Percentiles rank a stretch among this genome's conserved stretches.
Evolutionary conservation across 1,140 invertebrate species (phyloP).

Genomic region (Pinna nobilis): DNA sequence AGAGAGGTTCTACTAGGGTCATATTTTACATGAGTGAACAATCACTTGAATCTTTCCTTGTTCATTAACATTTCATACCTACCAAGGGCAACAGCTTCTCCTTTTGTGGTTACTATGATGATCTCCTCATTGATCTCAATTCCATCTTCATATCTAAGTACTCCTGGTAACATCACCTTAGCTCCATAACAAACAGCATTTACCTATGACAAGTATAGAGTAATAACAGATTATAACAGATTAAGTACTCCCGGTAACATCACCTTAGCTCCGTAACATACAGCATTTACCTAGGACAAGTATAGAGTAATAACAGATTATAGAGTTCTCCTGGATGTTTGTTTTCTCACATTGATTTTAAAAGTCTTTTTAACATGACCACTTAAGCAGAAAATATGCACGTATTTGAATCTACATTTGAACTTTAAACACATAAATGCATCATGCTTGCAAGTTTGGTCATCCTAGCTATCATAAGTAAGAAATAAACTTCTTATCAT

Average conservation of each 20-base stretch:
- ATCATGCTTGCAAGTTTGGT: no score
- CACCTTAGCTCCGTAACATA: conserved; percentile 98
- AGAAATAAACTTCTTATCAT: no score
- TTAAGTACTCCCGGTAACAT: conserved; percentile 95
- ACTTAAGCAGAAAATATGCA: no score
- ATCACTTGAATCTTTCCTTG: not conserved
- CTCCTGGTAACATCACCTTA: conserved; percentile 94
- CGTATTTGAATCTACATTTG: no score
- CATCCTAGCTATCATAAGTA: no score
- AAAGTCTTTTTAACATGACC: no score
- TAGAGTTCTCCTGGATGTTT: no score
- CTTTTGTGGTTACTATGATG: conserved; percentile 98
- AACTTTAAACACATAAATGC: no score
- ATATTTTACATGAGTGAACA: no score
- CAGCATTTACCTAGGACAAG: conserved; percentile 89
- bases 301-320: no score
- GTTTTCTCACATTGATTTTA: no score
- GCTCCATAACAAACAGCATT: conserved; percentile 99
- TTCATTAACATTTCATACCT: not conserved
- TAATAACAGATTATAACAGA: not conserved
- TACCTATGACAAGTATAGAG: conserved; percentile 81
- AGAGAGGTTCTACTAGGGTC: no score
- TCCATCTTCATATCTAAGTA: conserved; percentile 96
- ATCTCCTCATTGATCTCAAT: conserved; percentile 99
- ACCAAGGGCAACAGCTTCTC: conserved; percentile 96